Evolutionary conservation across 2,113 vertebrate genomes (phyloP), one percentile per base, ranked within the genome.

Genomic region (Colinus virginianus): DNA sequence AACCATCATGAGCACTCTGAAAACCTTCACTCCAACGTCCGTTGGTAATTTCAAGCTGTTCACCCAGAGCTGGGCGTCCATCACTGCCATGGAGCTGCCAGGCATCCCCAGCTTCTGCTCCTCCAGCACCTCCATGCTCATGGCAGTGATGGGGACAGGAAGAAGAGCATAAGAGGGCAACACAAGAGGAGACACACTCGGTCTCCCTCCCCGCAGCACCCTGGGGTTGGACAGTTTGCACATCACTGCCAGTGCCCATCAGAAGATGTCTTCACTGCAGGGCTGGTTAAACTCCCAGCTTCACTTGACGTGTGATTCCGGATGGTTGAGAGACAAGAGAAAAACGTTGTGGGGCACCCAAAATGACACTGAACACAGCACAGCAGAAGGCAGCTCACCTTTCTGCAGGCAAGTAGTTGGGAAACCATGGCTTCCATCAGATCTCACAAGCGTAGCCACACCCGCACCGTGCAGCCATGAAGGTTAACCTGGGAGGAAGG

Each of bases 341-440:
- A 81, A 58, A 90, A 23, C 0, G 0, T 2, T 17, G 19, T 8
- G 21, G 76, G 32, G 45, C 34, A 25, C 55, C 5, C 1, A 14
- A 53, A 66, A 28, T 7, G 5, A 28, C 14, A 15, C 2, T 69
- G 49, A 55, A 43, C n/a, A 26, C 7, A 40, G 58, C 18, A 19
- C 9, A 23, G 5, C 77, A 84, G 43, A 8, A 8, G 26, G 26
- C 49, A 77, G 48, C 22, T 75, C 53, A n/a, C 43, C 1, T 6
- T 58, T 34, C 32, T 63, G 26, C 78, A 55, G 56, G n/a, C 23
- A 28, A 48, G 16, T n/a, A 12, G 26, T 34, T 28, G 18, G 34
- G 25, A 70, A 70, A 51, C 46, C 25, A 7, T 19, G 25, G 15
- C 20, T 7, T 32, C 42, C 25, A 48, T 74, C 46, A 34, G 61